These are phyloP conservation scores for Bujurquina vittata DNA, from an alignment of 2,113 vertebrate genomes.

Conservation along the genomic window DNA sequence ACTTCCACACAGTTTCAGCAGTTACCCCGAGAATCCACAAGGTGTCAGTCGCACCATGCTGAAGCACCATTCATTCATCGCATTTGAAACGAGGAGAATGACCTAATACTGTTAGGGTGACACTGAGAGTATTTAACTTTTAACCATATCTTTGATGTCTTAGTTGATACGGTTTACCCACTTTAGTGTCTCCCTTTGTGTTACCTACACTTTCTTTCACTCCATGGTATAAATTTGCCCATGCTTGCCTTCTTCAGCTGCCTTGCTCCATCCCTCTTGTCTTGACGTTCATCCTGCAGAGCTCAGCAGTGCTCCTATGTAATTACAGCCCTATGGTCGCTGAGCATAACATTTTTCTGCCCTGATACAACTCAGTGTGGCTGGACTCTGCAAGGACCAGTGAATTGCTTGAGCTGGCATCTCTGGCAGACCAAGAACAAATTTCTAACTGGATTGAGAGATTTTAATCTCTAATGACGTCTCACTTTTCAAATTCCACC, in stretches of 20 bases:
- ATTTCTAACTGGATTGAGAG: conserved; percentile 7
- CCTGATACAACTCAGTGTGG: conserved; percentile 76
- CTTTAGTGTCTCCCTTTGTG: neutral
- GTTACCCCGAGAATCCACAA: conserved; percentile 54
- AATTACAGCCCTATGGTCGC: conserved; percentile 80
- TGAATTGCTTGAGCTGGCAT: conserved; percentile 58
- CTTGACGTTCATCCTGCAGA: conserved; percentile 75
- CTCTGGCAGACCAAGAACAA: conserved; percentile 12
- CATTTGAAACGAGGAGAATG: neutral
- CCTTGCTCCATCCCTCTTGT: conserved; percentile 41
- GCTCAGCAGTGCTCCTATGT: conserved; percentile 81
- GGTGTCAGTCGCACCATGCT: conserved; percentile 62
- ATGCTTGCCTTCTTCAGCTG: neutral
- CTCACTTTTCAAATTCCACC: neutral
- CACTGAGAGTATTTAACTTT: neutral
- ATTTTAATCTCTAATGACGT: neutral
- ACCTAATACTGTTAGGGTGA: neutral
- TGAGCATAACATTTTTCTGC: conserved; percentile 80
- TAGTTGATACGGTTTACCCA: neutral
- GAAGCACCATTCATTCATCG: neutral
- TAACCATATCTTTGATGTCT: neutral
- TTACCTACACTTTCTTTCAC: neutral
- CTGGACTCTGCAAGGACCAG: conserved; percentile 62
- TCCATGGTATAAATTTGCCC: conserved; percentile 20
- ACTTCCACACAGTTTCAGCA: neutral